Conservation (phyloP, 2,113 vertebrate species). For the Bettongia penicillata region DNA sequence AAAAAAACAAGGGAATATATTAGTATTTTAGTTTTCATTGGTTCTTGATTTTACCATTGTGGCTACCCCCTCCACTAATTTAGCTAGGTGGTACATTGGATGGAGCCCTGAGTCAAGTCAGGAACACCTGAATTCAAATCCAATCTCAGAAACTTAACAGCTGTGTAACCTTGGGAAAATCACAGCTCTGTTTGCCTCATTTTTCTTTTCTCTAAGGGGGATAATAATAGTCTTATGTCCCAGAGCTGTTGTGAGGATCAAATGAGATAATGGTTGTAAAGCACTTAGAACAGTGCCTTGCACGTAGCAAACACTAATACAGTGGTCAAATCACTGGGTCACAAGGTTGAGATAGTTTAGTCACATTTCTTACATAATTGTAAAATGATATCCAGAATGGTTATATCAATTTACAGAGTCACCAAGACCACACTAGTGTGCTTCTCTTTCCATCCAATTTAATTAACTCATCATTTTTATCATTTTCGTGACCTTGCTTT, state of each 20-base stretch:
- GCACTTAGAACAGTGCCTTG: background rate
- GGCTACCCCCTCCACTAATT: background rate
- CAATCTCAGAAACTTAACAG: background rate
- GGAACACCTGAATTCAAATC: background rate
- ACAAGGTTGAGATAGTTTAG: background rate
- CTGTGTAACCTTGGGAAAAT: background rate
- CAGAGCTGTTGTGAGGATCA: background rate
- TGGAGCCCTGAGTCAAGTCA: too few relatives aligned
- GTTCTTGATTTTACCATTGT: background rate
- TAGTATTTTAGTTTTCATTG: background rate
- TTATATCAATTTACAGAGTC: background rate
- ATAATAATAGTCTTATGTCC: background rate
- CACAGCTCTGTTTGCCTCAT: background rate
- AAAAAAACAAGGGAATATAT: constrained; percentile 10
- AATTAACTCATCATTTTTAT: background rate
- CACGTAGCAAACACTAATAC: background rate
- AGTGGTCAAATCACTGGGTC: background rate
- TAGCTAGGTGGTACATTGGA: background rate
- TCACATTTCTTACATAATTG: background rate
- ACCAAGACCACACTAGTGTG: background rate
- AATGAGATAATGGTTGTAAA: background rate
- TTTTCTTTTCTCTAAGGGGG: background rate
- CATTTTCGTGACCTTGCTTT: background rate
- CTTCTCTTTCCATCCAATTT: background rate
- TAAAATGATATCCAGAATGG: background rate